Evolutionary conservation across 2,113 vertebrate genomes (phyloP), one percentile per base, ranked within the genome.

Genomic region (Limanda limanda): DNA sequence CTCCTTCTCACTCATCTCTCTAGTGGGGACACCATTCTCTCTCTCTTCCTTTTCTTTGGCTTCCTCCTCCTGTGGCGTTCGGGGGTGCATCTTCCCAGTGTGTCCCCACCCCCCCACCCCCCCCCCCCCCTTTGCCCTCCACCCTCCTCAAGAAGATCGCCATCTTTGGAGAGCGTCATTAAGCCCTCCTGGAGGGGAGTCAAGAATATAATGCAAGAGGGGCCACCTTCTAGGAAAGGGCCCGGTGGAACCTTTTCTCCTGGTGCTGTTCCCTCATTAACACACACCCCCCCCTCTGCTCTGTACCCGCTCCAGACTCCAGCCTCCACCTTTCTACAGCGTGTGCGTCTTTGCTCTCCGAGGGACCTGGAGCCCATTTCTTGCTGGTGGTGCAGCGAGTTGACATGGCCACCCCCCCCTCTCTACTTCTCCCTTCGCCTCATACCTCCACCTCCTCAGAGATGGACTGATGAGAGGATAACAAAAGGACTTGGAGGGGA

Each of bases 141-240:
- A 92, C 37, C 92, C 94, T 94, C 93, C 92, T 94, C 73, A 95
- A 95, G 93, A 95, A 95, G 93, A 91, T 27, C 78, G 27, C 93
- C 94, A 67, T 86, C 83, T 77, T 77, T 81, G 66, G 94, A 96
- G 79, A 87, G 95, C 94, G 93, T 90, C 88, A 96, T 96, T 95
- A 95, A 95, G 94, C 95, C 87, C 94, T 95, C 96, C 96, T 95
- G 94, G 89, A 95, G 94, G 93, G 95, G 94, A 96, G 96, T 97
- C 96, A 97, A 97, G 96, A 96, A 95, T 94, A 96, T 97, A 97
- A 97, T 96, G 95, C 91, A 91, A 94, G 93, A 95, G 95, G 87
- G 85, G 88, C 84, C 94, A 96, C 95, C 95, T 94, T 95, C 92
- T 95, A 63, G 27, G 95, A 95, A 88, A 86, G 80, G 87, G 72